These are phyloP conservation scores for Strongylocentrotus purpuratus DNA, from an alignment of 35 echinoderm and acorn worm species.

Conservation along the genomic window DNA sequence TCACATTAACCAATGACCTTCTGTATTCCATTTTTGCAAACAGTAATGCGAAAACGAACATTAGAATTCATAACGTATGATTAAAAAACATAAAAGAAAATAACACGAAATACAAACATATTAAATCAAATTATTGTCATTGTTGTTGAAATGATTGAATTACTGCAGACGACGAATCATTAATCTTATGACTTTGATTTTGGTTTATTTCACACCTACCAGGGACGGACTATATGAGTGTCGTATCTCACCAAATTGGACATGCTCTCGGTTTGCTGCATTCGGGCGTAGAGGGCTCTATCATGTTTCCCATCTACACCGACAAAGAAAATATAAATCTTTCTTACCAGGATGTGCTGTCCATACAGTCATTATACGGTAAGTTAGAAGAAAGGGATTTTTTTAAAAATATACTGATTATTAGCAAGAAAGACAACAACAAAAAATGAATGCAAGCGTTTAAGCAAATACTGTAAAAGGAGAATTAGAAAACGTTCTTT, in stretches of 20 bases:
- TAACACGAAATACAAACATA: too few relatives aligned
- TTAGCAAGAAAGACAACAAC: not conserved
- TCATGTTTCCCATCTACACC: not conserved
- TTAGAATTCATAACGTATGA: too few relatives aligned
- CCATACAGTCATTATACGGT: not conserved
- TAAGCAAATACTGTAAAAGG: too few relatives aligned
- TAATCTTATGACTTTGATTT: too few relatives aligned
- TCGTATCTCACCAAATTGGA: not conserved
- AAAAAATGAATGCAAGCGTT: not conserved
- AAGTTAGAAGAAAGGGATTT: not conserved
- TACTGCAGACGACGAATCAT: too few relatives aligned
- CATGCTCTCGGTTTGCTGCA: constrained; percentile 13
- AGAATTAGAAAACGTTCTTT: too few relatives aligned
- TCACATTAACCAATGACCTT: too few relatives aligned
- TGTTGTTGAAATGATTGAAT: too few relatives aligned
- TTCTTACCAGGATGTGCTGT: not conserved
- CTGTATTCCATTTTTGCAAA: too few relatives aligned
- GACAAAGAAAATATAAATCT: not conserved
- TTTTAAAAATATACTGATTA: not conserved
- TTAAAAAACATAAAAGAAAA: too few relatives aligned
- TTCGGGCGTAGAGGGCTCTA: not conserved
- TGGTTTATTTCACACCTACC: not conserved
- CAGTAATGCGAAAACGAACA: too few relatives aligned
- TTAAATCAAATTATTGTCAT: too few relatives aligned
- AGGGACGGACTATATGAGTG: not conserved